Evolutionary conservation across 1,140 invertebrate genomes (phyloP).

Genomic region (Nasonia vitripennis): DNA sequence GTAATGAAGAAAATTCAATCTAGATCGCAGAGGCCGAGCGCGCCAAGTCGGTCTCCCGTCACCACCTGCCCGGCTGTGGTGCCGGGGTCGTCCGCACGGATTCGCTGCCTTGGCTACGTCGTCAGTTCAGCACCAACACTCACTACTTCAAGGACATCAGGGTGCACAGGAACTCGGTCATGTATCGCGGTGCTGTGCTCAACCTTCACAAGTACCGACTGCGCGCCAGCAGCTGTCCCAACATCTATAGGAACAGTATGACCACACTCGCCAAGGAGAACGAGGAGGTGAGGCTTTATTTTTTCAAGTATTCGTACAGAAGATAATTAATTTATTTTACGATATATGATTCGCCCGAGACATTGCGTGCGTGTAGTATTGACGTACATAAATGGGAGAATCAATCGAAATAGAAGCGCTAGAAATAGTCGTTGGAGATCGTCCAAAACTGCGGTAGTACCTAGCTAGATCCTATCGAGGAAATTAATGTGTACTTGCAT

Average conservation of each 20-base stretch:
- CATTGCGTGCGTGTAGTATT: background rate
- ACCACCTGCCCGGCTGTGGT: constrained; percentile 52
- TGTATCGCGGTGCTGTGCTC: constrained; percentile 88
- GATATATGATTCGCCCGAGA: background rate
- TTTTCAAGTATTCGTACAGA: constrained; percentile 57
- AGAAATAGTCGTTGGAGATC: too few species aligned
- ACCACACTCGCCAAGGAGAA: constrained; percentile 87
- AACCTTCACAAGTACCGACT: constrained; percentile 88
- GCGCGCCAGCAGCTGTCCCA: constrained; percentile 90
- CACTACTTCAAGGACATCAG: constrained; percentile 85
- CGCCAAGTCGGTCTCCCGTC: constrained; percentile 58
- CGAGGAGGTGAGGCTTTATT: constrained; percentile 76
- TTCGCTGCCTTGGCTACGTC: constrained; percentile 76
- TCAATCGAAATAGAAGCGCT: too few species aligned
- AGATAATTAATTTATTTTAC: background rate
- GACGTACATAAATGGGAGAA: too few species aligned
- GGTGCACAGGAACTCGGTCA: constrained; percentile 87
- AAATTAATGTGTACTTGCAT: too few species aligned
- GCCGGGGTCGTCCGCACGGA: constrained; percentile 63
- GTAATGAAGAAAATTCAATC: constrained; percentile 37
- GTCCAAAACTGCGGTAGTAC: too few species aligned
- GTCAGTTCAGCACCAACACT: constrained; percentile 78
- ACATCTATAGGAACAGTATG: constrained; percentile 94
- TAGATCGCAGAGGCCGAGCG: constrained; percentile 60
- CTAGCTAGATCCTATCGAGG: too few species aligned